Evolutionary conservation across 2,888 invertebrate species (phyloP), one percentile per base, ranked within the genome.

Genomic region (Apomyelois bistriatella): DNA sequence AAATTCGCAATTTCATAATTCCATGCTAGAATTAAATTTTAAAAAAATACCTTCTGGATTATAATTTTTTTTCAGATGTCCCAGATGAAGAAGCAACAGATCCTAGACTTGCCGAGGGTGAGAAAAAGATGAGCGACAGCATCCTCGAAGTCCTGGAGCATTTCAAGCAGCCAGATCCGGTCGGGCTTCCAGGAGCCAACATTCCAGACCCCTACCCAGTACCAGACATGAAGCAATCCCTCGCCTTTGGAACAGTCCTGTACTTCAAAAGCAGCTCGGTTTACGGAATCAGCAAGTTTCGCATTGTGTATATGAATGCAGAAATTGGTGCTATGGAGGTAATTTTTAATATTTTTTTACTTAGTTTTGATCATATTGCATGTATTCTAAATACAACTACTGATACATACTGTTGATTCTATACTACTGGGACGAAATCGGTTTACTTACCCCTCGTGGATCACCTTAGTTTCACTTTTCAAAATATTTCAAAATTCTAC

Each of bases 161-260:
- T 73, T 97, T 94, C 79, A 95, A 96, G 76, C 93, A 96, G 69
- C 91, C 93, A 12, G 94, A 96, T 77, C 96, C 96, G 0, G 86
- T 95, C 4, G 96, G 96, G 5, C 74, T 97, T n/a, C 97, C 97
- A 0, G 95, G 95, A 0, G 94, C 93, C 0, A 93, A 94, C 0
- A 92, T 97, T 50, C 95, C 95, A 0, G 97, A 97, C 72, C 97
- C 97, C 0, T 93, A 96, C 86, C 83, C 91, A 0, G 93, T 97
- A 17, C 96, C 96, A 0, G 93, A 95, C 61, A 93, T 95, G 83
- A 93, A 92, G 53, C 94, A 95, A 65, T 93, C 93, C 35, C 92
- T 95, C 57, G 93, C 94, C 1, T 91, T 96, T 59, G 93, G 94
- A 0, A 90, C 93, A 32, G 94, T 92, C 7, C 92, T 97, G 76